Evolutionary conservation across 2,797 vertebrate genomes (phyloP).

Genomic region (Lacerta agilis): DNA sequence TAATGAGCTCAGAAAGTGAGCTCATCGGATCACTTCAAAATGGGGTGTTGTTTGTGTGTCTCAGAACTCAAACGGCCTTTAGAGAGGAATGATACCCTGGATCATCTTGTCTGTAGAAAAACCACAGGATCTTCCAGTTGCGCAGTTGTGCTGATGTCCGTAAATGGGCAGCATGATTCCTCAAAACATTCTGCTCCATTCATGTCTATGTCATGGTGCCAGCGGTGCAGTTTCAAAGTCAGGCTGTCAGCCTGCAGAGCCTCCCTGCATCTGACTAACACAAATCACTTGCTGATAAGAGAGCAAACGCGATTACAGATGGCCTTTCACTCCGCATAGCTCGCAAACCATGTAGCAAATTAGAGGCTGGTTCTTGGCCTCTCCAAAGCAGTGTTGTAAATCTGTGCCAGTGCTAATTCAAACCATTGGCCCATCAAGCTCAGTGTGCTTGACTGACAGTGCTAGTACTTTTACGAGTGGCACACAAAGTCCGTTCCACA

Average conservation of each 20-base stretch:
- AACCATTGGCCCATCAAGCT: neutral
- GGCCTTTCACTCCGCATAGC: constrained; percentile 35
- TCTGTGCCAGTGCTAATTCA: constrained; percentile 23
- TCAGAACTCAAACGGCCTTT: constrained; percentile 49
- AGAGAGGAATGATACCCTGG: constrained; percentile 68
- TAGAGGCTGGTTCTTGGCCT: constrained; percentile 28
- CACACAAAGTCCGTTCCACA: no score
- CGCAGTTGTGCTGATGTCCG: constrained; percentile 31
- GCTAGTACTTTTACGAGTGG: no score
- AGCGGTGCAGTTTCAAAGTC: neutral
- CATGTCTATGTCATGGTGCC: neutral
- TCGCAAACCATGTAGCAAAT: constrained; percentile 35
- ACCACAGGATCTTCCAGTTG: constrained; percentile 5
- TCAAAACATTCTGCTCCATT: neutral
- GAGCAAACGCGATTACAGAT: constrained; percentile 42
- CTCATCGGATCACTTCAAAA: neutral
- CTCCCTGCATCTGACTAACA: neutral
- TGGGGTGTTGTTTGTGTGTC: neutral
- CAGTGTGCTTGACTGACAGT: no score
- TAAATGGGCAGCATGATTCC: constrained; percentile 1
- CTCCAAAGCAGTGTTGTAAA: constrained; percentile 43
- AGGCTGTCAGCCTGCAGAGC: neutral
- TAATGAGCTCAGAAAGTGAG: no score
- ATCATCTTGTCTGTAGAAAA: constrained; percentile 56
- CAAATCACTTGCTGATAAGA: constrained; percentile 62